These are phyloP conservation scores for Pseudois nayaur DNA, from an alignment of 2,113 vertebrate species.

Conservation along the genomic window DNA sequence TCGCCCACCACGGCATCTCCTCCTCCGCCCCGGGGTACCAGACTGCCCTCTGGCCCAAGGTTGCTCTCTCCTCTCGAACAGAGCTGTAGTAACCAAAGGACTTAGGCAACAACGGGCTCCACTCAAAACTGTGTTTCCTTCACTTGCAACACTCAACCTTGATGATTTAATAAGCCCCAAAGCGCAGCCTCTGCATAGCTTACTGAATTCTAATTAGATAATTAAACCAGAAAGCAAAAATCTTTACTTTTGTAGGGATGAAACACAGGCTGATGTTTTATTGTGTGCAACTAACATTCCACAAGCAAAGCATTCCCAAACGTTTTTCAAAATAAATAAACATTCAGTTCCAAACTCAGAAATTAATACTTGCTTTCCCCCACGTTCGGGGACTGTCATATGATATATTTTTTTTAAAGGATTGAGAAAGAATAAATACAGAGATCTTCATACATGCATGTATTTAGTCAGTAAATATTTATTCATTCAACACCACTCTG, in stretches of 20 bases:
- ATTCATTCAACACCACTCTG: background rate
- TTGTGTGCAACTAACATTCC: background rate
- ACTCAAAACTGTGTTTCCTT: background rate
- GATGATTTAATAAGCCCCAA: slow-evolving; percentile 25
- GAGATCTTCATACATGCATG: background rate
- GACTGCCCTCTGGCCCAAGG: background rate
- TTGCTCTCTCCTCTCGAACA: background rate
- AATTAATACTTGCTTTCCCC: background rate
- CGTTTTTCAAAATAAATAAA: slow-evolving; percentile 19
- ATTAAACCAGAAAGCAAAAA: slow-evolving; percentile 39
- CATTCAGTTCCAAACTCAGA: background rate
- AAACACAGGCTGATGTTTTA: background rate
- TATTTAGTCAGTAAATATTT: background rate
- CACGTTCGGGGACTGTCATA: background rate
- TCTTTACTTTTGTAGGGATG: background rate
- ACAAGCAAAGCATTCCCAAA: background rate
- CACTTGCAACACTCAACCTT: background rate
- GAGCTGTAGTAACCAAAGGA: background rate
- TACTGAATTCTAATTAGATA: slow-evolving; percentile 30
- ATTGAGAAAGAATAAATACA: background rate
- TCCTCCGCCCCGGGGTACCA: background rate
- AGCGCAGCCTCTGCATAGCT: background rate
- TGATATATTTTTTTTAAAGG: background rate
- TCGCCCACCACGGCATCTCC: background rate
- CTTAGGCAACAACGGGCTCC: background rate